These are phyloP conservation scores for Diplodus sargus DNA, from an alignment of 2,797 vertebrate species.

Conservation along the genomic window DNA sequence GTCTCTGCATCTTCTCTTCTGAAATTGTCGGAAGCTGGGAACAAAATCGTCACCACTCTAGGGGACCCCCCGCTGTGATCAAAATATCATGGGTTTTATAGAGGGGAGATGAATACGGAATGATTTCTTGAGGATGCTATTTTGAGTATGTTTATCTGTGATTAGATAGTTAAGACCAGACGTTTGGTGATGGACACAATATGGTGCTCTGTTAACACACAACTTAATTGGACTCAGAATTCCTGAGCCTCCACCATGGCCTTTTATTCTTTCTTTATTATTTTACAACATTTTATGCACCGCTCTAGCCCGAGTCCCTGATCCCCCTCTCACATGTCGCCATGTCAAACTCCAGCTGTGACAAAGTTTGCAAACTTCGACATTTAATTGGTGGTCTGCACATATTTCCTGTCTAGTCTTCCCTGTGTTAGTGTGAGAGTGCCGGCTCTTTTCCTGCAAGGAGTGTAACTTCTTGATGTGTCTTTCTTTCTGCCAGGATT, in stretches of 20 bases:
- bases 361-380: no score
- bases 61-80: conserved; percentile 14
- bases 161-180: neutral
- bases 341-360: neutral
- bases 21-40: conserved; percentile 6
- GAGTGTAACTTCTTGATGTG: no score
- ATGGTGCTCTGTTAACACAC: neutral
- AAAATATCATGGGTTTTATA: conserved; percentile 11
- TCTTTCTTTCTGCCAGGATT: neutral
- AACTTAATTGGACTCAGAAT: neutral
- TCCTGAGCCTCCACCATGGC: neutral
- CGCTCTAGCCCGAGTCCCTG: neutral
- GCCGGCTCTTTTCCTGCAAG: no score
- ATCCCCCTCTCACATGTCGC: neutral
- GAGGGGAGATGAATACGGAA: neutral
- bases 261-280: neutral
- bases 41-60: conserved; percentile 19
- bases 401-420: no score
- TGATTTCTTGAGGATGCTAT: neutral
- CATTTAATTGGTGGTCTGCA: no score
- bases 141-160: neutral
- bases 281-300: neutral
- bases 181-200: neutral
- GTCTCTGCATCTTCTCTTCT: conserved; percentile 4
- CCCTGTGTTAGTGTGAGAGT: no score